Base-by-base conservation (phyloP, 2,113 vertebrate genomes). In the Tenrec ecaudatus region DNA sequence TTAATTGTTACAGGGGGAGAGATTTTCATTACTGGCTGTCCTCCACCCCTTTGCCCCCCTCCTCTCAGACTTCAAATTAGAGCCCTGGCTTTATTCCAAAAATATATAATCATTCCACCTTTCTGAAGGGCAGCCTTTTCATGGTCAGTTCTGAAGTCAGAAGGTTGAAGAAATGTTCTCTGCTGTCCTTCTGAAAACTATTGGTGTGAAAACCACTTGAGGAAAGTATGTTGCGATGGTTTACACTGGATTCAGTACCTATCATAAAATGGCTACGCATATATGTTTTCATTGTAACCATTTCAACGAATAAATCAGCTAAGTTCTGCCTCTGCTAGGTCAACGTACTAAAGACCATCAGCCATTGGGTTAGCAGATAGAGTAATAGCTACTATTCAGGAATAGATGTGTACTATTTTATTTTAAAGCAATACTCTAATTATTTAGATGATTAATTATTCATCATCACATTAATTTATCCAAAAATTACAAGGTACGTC, bases 401-500 rank as follows among this genome's bases (percentile, higher is more conserved):
- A 62, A 62, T 43, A 79, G 23, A 33, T 73, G 38, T 94, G 6
- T 69, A 77, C 47, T 79, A 93, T 75, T 94, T 94, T 82, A 93
- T 90, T 92, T 76, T 64, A 92, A 93, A 94, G 57, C 71, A 64
- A 76, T 87, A 27, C 43, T 88, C 71, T 86, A 73, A 82, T 90
- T 43, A 79, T 85, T 91, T 82, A 69, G 64, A 73, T 53, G 73
- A 93, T 66, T 78, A 81, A 38, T 29, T 69, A 47, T 36, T 36
- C 22, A 33, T 81, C 76, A 82, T 66, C 27, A 89, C 20, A 20
- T n/a, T 81, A 85, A 68, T 81, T 76, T 82, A 85, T 85, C 3
- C 62, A 76, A 80, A 80, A 94, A 71, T 12, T 36, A 40, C 40
- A 66, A 1, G 47, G 47, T 53, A 29, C 23, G 9, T 19, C 80